Percentiles rank a stretch among this genome's conserved stretches.
Evolutionary conservation across 2,888 invertebrate species (phyloP).

Genomic region (Pyralis farinalis): DNA sequence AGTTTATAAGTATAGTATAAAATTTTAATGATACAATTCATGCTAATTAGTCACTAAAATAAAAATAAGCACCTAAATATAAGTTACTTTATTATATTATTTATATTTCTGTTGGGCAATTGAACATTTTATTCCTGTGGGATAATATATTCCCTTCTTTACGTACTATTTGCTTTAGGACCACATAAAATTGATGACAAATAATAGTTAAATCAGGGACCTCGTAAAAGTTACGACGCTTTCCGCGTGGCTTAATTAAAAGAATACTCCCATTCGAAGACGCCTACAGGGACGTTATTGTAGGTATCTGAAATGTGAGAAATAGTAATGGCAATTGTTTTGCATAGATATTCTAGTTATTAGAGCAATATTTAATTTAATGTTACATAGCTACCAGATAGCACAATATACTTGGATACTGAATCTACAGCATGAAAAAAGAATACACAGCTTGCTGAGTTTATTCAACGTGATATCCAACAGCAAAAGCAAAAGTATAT

Average conservation of each 20-base stretch:
- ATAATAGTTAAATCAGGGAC: constrained; percentile 78
- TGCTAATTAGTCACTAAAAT: too few relatives aligned
- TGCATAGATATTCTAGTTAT: not conserved
- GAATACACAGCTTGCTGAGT: constrained; percentile 31
- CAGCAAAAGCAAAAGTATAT: constrained; percentile 42
- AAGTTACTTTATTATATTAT: too few relatives aligned
- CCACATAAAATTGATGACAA: constrained; percentile 78
- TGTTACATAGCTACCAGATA: too few relatives aligned
- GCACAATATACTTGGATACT: not conserved
- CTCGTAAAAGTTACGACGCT: constrained; percentile 76
- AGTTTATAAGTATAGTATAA: too few relatives aligned
- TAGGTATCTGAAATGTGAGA: constrained; percentile 17
- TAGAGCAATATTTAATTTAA: too few relatives aligned
- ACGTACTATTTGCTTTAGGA: constrained; percentile 64
- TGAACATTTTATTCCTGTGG: constrained; percentile 36
- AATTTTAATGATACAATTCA: too few relatives aligned
- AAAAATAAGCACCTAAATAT: too few relatives aligned
- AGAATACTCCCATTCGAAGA: constrained; percentile 70
- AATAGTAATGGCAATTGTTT: not conserved
- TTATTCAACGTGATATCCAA: constrained; percentile 47
- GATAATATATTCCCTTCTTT: constrained; percentile 34
- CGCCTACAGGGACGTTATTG: constrained; percentile 20
- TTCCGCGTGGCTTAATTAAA: constrained; percentile 76
- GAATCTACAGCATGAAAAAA: constrained; percentile 21
- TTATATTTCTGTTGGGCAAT: too few relatives aligned